Evolutionary conservation across 2,888 invertebrate genomes (phyloP).

Genomic region (Phortica magna): DNA sequence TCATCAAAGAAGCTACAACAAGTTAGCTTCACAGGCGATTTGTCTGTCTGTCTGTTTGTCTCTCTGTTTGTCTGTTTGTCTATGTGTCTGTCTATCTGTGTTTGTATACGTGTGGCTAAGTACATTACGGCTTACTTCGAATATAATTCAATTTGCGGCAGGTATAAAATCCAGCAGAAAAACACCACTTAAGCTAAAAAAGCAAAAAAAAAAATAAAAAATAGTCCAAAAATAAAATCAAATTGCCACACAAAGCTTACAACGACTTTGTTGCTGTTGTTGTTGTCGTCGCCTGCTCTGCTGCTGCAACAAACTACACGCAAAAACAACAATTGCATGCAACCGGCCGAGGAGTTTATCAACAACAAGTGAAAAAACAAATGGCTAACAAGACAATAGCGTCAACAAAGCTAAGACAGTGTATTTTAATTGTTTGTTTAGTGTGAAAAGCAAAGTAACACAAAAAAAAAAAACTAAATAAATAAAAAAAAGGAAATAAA

Average conservation of each 20-base stretch:
- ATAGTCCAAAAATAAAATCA: not conserved
- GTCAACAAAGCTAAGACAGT: constrained; percentile 9
- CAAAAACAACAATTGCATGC: not conserved
- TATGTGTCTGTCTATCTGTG: not conserved
- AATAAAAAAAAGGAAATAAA: not conserved
- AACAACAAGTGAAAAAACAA: not conserved
- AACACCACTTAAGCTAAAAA: constrained; percentile 9
- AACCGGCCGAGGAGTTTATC: constrained; percentile 10
- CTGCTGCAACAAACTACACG: not conserved
- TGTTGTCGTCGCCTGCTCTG: not conserved
- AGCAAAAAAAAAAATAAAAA: too few relatives aligned
- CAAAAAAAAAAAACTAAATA: not conserved
- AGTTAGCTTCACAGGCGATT: not conserved
- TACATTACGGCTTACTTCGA: constrained; percentile 31
- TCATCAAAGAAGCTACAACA: constrained; percentile 35
- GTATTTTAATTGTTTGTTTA: constrained; percentile 31
- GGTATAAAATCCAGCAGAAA: constrained; percentile 24
- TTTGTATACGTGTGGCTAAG: not conserved
- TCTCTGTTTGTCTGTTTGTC: not conserved
- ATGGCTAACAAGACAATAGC: constrained; percentile 17
- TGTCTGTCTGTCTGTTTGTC: not conserved
- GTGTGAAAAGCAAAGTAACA: constrained; percentile 11
- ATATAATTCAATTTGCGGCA: constrained; percentile 35
- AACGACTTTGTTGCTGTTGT: not conserved
- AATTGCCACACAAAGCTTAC: constrained; percentile 15